Conservation (phyloP, 2,797 vertebrate genomes). For the Silurus lanzhouensis region DNA sequence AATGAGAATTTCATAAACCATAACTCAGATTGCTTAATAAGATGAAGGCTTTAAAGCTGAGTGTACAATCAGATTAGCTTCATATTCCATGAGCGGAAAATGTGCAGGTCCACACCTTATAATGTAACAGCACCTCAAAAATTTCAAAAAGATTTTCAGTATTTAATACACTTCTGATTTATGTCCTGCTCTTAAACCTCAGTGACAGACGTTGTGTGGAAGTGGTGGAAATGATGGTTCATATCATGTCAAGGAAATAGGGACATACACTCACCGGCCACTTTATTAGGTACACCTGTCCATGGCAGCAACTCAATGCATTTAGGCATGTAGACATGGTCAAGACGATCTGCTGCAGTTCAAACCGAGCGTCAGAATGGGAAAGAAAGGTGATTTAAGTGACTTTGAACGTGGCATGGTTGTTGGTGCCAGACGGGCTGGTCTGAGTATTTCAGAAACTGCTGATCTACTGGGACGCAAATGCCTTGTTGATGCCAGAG, state of each 20-base stretch:
- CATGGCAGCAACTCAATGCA: too few species aligned
- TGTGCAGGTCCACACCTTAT: background rate
- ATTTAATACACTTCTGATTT: conserved; percentile 17
- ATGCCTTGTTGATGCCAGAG: conserved; percentile 50
- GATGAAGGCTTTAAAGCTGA: conserved; percentile 3
- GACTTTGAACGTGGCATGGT: too few species aligned
- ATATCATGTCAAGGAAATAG: background rate
- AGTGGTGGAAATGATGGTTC: background rate
- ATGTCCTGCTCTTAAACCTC: background rate
- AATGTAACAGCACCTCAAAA: conserved; percentile 2
- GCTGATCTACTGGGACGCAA: background rate
- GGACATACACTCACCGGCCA: too few species aligned
- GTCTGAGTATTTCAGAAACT: too few species aligned
- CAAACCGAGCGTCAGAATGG: too few species aligned
- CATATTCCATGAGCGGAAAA: background rate
- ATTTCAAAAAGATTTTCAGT: background rate
- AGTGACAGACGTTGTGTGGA: background rate
- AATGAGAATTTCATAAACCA: conserved; percentile 29
- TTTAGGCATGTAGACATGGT: too few species aligned
- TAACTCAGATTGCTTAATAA: conserved; percentile 14
- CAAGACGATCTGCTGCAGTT: too few species aligned
- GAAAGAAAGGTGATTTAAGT: too few species aligned
- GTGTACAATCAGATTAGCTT: conserved; percentile 30
- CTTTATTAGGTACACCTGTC: too few species aligned
- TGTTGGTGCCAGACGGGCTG: too few species aligned